Conservation (phyloP, 2,888 invertebrate species). For the Heteromyza rotundicornis region DNA sequence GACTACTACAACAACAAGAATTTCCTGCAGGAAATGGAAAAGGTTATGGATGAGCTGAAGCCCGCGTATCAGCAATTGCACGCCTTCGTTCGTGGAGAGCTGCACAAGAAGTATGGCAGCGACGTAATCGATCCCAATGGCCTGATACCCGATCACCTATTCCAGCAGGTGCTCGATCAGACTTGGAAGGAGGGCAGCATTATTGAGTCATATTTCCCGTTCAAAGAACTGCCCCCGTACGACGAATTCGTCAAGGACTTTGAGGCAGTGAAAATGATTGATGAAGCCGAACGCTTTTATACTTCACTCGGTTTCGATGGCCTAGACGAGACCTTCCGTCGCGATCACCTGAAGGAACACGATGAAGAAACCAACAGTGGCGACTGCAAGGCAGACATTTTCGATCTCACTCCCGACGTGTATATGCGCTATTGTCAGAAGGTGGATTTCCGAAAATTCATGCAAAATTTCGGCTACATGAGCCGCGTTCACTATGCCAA, state of each 20-base stretch:
- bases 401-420: slow-evolving; percentile 54
- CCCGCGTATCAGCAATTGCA: slow-evolving; percentile 83
- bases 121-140: slow-evolving; percentile 69
- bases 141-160: slow-evolving; percentile 78
- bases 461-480: slow-evolving; percentile 57
- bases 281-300: slow-evolving; percentile 55
- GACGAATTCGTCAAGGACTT: slow-evolving; percentile 49
- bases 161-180: slow-evolving; percentile 65
- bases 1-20: slow-evolving; percentile 48
- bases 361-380: slow-evolving; percentile 47
- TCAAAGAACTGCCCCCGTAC: slow-evolving; percentile 50
- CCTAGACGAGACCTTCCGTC: slow-evolving; percentile 44
- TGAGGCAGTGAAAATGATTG: slow-evolving; percentile 47
- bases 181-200: slow-evolving; percentile 56
- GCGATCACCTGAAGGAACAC: slow-evolving; percentile 49
- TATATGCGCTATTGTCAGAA: slow-evolving; percentile 59
- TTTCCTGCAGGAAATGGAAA: slow-evolving; percentile 53
- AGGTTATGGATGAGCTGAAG: slow-evolving; percentile 60
- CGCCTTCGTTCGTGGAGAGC: slow-evolving; percentile 76
- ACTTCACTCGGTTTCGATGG: slow-evolving; percentile 51
- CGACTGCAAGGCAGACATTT: slow-evolving; percentile 57
- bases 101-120: slow-evolving; percentile 75
- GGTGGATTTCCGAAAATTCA: slow-evolving; percentile 55
- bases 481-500: slow-evolving; percentile 53
- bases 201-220: slow-evolving; percentile 51